Conservation (phyloP, 2,113 vertebrate species). For the Saccopteryx bilineata region DNA sequence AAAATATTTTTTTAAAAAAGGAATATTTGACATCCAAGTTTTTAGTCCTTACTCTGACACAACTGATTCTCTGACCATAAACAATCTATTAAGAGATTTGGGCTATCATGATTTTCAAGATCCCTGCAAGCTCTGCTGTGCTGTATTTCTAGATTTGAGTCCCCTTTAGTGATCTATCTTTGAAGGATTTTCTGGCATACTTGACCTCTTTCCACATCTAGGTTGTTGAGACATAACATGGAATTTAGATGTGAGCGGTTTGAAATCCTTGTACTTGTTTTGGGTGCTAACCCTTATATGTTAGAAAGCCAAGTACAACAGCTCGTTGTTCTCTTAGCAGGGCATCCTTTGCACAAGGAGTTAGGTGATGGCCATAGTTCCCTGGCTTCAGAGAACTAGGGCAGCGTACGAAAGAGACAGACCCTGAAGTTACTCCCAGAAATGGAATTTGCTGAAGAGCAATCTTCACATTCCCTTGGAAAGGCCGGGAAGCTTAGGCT, state of each 20-base stretch:
- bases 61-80: background rate
- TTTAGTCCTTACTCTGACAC: background rate
- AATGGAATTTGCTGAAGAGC: slow-evolving; percentile 1
- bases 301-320: background rate
- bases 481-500: background rate
- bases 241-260: background rate
- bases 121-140: background rate
- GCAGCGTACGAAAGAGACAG: background rate
- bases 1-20: too few species aligned
- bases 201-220: background rate
- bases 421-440: background rate
- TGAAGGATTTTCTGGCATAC: background rate
- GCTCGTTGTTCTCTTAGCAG: background rate
- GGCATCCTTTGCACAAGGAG: background rate
- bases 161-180: background rate
- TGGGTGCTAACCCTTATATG: background rate
- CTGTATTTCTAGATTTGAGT: background rate
- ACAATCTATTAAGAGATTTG: background rate
- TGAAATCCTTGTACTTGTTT: background rate
- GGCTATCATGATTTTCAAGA: background rate
- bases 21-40: background rate
- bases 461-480: background rate
- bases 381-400: background rate
- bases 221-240: background rate
- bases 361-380: background rate